phyloP scores from a whole-genome alignment of 1,140 invertebrate species.

The Drusus annulatus region DNA sequence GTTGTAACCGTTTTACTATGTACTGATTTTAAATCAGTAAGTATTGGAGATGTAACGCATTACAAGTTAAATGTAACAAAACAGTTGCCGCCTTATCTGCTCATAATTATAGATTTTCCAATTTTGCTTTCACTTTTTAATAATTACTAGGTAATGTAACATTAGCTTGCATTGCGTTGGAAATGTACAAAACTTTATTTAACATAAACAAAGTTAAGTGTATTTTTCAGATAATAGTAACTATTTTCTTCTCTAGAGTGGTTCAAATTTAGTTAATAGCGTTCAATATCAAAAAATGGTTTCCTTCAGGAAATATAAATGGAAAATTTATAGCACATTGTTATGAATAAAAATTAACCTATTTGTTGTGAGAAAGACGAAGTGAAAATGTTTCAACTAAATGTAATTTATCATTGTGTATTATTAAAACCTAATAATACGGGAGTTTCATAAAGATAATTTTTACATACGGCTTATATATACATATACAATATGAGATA shows the following conservation, averaged over 20 bases:
- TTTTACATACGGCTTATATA: slow-evolving; percentile 52
- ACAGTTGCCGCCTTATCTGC: too few relatives aligned
- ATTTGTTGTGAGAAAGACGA: slow-evolving; percentile 25
- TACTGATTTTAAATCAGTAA: too few relatives aligned
- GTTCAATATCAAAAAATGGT: slow-evolving; percentile 29
- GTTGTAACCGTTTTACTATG: too few relatives aligned
- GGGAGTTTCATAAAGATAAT: slow-evolving; percentile 43
- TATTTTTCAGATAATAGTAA: slow-evolving; percentile 10
- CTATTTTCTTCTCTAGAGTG: slow-evolving; percentile 12
- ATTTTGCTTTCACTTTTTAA: background rate
- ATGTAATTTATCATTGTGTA: slow-evolving; percentile 50
- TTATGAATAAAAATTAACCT: slow-evolving; percentile 45
- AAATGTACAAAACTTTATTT: slow-evolving; percentile 45
- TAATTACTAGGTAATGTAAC: background rate
- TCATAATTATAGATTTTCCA: background rate
- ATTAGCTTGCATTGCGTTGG: background rate
- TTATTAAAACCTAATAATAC: slow-evolving; percentile 38
- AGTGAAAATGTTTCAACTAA: slow-evolving; percentile 26
- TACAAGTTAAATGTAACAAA: too few relatives aligned
- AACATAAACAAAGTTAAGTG: slow-evolving; percentile 14
- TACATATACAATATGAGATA: slow-evolving; percentile 47
- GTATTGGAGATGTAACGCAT: too few relatives aligned
- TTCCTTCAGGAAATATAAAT: slow-evolving; percentile 38
- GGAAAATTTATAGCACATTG: slow-evolving; percentile 48
- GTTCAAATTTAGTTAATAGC: slow-evolving; percentile 33